These are phyloP conservation scores for Geodia barretti DNA, from an alignment of 37 sponge, comb jelly and placozoan genomes.

Conservation along the genomic window DNA sequence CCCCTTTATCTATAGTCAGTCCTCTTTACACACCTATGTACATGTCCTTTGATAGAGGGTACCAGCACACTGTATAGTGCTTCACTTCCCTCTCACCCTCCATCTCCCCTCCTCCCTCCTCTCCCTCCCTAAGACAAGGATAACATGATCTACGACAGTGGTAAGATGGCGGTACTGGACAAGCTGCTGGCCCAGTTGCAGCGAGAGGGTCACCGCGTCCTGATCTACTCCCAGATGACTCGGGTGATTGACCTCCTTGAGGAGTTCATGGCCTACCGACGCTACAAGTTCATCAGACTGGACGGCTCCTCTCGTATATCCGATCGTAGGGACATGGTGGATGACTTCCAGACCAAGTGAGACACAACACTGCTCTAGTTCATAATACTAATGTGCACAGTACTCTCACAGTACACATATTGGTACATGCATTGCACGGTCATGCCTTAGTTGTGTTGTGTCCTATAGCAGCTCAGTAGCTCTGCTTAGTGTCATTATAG, in stretches of 20 bases:
- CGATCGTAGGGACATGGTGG: slow-evolving; percentile 97
- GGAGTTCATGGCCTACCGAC: slow-evolving; percentile 86
- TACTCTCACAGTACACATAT: background rate
- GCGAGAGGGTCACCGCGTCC: slow-evolving; percentile 85
- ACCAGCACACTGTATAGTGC: background rate
- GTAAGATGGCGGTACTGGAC: slow-evolving; percentile 91
- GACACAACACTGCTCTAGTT: background rate
- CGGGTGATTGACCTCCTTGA: slow-evolving; percentile 93
- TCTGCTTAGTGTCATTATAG: too few species aligned
- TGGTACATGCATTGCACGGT: background rate
- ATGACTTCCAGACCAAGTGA: slow-evolving; percentile 90
- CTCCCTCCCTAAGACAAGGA: slow-evolving; percentile 74
- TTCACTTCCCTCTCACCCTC: background rate
- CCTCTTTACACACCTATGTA: background rate
- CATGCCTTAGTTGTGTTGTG: background rate
- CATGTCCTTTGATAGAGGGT: background rate
- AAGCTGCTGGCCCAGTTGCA: slow-evolving; percentile 79
- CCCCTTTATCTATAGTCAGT: background rate
- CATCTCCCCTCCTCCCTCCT: background rate
- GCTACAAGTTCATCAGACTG: slow-evolving; percentile 86
- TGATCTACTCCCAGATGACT: slow-evolving; percentile 97
- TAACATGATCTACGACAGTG: slow-evolving; percentile 82
- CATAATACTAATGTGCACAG: too few species aligned
- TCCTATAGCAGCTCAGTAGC: too few species aligned
- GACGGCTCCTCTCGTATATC: slow-evolving; percentile 94